A percentile compares a stretch with the other conserved stretches of the same genome.
phyloP scores from a whole-genome alignment of 2,888 invertebrate species.

The Bombylius major region DNA sequence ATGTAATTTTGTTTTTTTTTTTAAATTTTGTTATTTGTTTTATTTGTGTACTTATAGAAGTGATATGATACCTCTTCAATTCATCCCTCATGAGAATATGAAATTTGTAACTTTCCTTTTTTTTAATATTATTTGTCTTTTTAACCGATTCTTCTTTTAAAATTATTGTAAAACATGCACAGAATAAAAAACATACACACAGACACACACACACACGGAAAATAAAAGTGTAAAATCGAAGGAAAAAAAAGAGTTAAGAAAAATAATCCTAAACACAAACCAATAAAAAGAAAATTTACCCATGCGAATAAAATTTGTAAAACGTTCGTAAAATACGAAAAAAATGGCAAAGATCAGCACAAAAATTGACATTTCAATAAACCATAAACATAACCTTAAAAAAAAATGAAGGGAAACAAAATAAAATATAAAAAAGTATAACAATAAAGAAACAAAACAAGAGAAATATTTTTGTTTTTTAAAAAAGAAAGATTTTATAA shows the following conservation, averaged over 20 bases:
- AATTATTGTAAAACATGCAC: too few species aligned
- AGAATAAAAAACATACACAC: too few species aligned
- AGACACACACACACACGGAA: too few species aligned
- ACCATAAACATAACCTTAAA: constrained; percentile 28
- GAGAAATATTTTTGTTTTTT: not conserved
- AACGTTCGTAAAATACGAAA: not conserved
- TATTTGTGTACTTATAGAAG: too few species aligned
- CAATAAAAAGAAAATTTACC: constrained; percentile 12
- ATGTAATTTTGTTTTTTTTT: too few species aligned
- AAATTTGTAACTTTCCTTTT: too few species aligned
- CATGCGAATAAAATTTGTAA: constrained; percentile 2
- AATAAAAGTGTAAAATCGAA: not conserved
- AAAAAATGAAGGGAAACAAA: constrained; percentile 21
- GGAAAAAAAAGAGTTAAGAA: not conserved
- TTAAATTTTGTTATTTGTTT: too few species aligned
- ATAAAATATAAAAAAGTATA: not conserved
- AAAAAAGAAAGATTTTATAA: not conserved
- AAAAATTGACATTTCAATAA: constrained; percentile 37
- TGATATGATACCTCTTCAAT: not conserved
- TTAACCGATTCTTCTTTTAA: too few species aligned
- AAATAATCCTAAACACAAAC: not conserved
- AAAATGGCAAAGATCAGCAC: constrained; percentile 26
- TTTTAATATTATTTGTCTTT: too few species aligned
- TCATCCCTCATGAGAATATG: not conserved
- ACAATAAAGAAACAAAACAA: not conserved